These are phyloP conservation scores for Trissoscelio sp. DNA, from an alignment of 2,888 invertebrate genomes.

Conservation along the genomic window DNA sequence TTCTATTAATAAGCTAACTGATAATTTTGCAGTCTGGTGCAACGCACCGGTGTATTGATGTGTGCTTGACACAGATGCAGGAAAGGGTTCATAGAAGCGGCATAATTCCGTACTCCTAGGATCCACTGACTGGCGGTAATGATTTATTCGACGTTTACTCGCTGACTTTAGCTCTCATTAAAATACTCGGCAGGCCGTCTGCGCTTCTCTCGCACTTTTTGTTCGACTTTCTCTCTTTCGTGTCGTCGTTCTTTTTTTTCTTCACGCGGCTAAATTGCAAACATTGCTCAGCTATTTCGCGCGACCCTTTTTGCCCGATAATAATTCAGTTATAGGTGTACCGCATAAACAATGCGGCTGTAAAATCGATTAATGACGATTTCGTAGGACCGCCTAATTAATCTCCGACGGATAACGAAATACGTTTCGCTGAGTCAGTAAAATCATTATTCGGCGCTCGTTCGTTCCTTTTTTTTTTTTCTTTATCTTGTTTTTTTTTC, in stretches of 20 bases:
- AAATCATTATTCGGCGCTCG: slow-evolving; percentile 59
- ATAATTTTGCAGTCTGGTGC: slow-evolving; percentile 48
- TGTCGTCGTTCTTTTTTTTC: slow-evolving; percentile 31
- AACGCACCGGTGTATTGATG: slow-evolving; percentile 49
- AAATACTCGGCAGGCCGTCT: slow-evolving; percentile 78
- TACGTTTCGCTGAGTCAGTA: slow-evolving; percentile 64
- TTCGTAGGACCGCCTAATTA: slow-evolving; percentile 58
- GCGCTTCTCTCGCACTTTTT: slow-evolving; percentile 60
- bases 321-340: slow-evolving; percentile 56
- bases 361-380: slow-evolving; percentile 68
- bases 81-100: slow-evolving; percentile 45
- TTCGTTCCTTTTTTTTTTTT: slow-evolving; percentile 12
- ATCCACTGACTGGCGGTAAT: slow-evolving; percentile 72
- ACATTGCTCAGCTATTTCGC: slow-evolving; percentile 56
- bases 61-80: slow-evolving; percentile 59
- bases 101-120: slow-evolving; percentile 56
- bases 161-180: slow-evolving; percentile 82
- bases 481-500: too few relatives aligned
- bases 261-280: slow-evolving; percentile 44
- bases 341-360: slow-evolving; percentile 50
- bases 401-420: slow-evolving; percentile 53
- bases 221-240: slow-evolving; percentile 20
- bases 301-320: slow-evolving; percentile 33
- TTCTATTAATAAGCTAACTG: slow-evolving; percentile 59
- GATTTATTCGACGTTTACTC: slow-evolving; percentile 83